These are phyloP conservation scores for Cheirogaleus major DNA, from an alignment of 2,797 vertebrate species.

Conservation along the genomic window DNA sequence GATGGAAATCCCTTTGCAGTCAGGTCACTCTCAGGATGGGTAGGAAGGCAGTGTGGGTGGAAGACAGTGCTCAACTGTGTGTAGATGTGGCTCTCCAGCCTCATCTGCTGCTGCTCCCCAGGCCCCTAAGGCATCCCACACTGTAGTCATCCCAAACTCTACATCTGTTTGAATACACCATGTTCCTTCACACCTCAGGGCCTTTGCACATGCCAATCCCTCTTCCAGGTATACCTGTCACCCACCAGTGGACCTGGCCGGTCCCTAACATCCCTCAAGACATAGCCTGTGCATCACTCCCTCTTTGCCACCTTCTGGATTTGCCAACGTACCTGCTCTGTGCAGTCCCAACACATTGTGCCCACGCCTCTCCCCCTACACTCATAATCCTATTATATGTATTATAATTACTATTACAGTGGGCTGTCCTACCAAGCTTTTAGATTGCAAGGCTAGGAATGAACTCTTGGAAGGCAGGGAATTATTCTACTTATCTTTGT, in stretches of 20 bases:
- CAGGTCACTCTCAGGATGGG: neutral
- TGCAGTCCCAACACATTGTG: neutral
- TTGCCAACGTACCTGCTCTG: neutral
- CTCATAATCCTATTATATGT: too few relatives aligned
- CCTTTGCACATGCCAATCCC: neutral
- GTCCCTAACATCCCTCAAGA: neutral
- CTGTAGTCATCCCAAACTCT: neutral
- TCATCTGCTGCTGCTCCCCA: neutral
- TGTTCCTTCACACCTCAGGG: neutral
- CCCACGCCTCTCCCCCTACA: neutral
- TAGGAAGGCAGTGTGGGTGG: neutral
- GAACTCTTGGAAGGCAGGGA: neutral
- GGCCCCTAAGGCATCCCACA: neutral
- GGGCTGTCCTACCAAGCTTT: neutral
- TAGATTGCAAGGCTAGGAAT: neutral
- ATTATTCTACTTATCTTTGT: neutral
- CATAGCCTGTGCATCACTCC: neutral
- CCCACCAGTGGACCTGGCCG: neutral
- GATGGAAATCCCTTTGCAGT: neutral
- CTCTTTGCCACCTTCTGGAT: neutral
- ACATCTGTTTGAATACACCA: neutral
- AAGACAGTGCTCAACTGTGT: accelerated
- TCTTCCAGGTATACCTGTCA: neutral
- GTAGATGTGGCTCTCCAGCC: neutral
- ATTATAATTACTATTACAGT: too few relatives aligned